These are phyloP conservation scores for Saccopteryx bilineata DNA, from an alignment of 2,113 vertebrate species.

Conservation along the genomic window DNA sequence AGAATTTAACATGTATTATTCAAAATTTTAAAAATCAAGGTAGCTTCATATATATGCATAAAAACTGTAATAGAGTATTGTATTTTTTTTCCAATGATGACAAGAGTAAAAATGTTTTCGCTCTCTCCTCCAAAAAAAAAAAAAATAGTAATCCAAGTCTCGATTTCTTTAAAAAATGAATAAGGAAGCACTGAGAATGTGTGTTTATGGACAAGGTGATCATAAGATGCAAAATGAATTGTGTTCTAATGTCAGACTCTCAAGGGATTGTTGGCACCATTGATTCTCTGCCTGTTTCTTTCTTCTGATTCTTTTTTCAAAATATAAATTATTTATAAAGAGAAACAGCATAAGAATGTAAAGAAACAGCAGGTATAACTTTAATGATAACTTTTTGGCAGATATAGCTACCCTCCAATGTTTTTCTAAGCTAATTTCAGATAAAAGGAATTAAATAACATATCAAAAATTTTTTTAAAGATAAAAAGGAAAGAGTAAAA, in stretches of 20 bases:
- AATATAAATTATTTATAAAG: constrained; percentile 69
- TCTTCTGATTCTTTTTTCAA: background rate
- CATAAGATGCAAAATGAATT: constrained; percentile 54
- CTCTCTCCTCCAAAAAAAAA: background rate
- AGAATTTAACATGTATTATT: background rate
- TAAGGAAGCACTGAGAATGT: background rate
- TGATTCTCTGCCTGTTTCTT: constrained; percentile 41
- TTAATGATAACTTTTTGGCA: constrained; percentile 46
- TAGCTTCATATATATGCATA: background rate
- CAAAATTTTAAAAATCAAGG: background rate
- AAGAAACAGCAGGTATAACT: constrained; percentile 51
- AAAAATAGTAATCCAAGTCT: background rate
- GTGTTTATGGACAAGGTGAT: constrained; percentile 56
- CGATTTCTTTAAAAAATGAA: constrained; percentile 52
- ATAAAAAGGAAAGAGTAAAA: background rate
- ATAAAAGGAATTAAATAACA: background rate
- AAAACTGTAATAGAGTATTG: background rate
- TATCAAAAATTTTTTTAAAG: background rate
- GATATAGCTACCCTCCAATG: background rate
- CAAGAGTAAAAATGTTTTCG: background rate
- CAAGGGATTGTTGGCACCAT: constrained; percentile 50
- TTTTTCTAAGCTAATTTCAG: constrained; percentile 34
- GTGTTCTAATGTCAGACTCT: constrained; percentile 38
- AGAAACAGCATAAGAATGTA: constrained; percentile 36
- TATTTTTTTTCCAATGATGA: background rate